Evolutionary conservation across 2,113 vertebrate species (phyloP).

Genomic region (Rhinoptilus africanus): DNA sequence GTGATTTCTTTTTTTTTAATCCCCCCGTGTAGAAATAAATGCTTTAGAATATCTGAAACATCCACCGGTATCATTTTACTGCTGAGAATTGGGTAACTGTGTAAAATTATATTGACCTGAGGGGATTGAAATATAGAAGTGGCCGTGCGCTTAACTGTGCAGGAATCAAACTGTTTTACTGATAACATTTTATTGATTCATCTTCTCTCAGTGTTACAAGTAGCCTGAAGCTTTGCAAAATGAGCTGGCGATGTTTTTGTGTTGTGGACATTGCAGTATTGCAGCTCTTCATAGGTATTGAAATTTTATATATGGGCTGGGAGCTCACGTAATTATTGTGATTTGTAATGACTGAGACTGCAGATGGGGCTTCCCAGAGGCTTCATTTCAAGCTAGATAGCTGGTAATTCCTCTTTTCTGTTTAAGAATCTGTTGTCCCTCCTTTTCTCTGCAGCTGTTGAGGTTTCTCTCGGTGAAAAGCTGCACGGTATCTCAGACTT

Average conservation of each 20-base stretch:
- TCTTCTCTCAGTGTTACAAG: conserved; percentile 47
- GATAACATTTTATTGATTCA: conserved; percentile 66
- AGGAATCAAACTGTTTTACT: conserved; percentile 66
- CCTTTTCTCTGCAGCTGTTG: conserved; percentile 38
- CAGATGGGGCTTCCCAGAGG: conserved; percentile 65
- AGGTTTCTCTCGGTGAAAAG: conserved; percentile 32
- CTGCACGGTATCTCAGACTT: background rate
- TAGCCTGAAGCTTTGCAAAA: conserved; percentile 42
- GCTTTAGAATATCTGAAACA: conserved; percentile 34
- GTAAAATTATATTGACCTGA: conserved; percentile 58
- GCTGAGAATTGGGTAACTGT: conserved; percentile 50
- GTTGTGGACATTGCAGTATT: background rate
- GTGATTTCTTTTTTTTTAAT: background rate
- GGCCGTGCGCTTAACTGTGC: conserved; percentile 49
- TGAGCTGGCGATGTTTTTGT: conserved; percentile 15
- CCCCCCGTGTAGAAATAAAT: conserved; percentile 1
- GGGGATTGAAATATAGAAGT: conserved; percentile 57
- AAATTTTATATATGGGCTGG: conserved; percentile 17
- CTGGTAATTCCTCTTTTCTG: conserved; percentile 49
- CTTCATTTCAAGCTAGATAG: conserved; percentile 57
- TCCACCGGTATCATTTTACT: conserved; percentile 19
- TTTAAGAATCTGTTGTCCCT: conserved; percentile 57
- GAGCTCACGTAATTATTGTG: conserved; percentile 16
- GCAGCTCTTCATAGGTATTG: background rate
- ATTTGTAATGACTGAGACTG: conserved; percentile 32